Evolutionary conservation across 1,140 invertebrate species (phyloP).

Genomic region (Drosophila oshimai): DNA sequence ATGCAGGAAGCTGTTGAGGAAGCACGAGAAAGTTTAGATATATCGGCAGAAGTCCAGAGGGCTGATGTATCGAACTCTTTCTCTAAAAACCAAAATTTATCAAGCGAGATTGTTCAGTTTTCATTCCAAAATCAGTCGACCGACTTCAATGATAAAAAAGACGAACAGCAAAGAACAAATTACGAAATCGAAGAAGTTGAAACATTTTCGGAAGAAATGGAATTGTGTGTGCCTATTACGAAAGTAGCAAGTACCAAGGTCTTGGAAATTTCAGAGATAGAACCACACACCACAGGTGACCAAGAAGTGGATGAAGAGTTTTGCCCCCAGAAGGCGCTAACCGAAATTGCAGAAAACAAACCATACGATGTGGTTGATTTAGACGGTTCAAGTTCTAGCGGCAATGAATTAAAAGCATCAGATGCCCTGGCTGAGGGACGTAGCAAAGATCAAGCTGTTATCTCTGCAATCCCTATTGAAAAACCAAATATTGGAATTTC

Average conservation of each 20-base stretch:
- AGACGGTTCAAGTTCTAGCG: neutral
- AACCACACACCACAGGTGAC: neutral
- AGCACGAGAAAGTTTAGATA: neutral
- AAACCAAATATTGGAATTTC: neutral
- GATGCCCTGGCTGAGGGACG: neutral
- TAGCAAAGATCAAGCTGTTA: too few species aligned
- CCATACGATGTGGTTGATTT: neutral
- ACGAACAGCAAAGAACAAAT: neutral
- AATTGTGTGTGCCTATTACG: too few species aligned
- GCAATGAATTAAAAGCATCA: neutral
- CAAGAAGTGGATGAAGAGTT: too few species aligned
- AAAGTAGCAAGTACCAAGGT: too few species aligned
- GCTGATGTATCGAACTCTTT: neutral
- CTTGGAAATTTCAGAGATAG: neutral
- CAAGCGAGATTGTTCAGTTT: neutral
- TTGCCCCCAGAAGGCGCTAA: too few species aligned
- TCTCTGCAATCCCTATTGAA: neutral
- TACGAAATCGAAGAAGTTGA: too few species aligned
- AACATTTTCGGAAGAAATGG: too few species aligned
- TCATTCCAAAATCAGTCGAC: neutral
- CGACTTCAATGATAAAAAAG: neutral
- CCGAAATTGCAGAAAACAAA: too few species aligned
- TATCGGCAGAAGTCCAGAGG: neutral
- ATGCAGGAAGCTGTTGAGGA: neutral
- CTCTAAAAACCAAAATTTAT: neutral